Percentiles rank a stretch among this genome's conserved stretches.
Evolutionary conservation across 37 sponge, comb jelly and placozoan genomes (phyloP).

Genomic region (Bolinopsis microptera): DNA sequence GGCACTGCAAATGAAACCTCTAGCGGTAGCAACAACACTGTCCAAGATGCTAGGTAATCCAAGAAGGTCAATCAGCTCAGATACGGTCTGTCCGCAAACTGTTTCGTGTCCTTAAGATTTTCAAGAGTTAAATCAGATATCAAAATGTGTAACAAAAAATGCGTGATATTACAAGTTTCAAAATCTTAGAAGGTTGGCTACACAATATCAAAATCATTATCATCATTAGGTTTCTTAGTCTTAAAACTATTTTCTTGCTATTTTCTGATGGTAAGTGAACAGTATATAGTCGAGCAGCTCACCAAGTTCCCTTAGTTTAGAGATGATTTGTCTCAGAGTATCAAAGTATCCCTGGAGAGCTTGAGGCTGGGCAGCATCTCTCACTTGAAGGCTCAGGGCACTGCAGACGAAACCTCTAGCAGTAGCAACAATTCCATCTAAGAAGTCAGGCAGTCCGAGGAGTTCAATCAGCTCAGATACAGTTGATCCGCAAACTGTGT

Average conservation of each 20-base stretch:
- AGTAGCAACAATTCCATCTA: conserved; percentile 35
- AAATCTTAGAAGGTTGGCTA: no score
- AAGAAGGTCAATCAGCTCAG: not conserved
- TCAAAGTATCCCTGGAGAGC: conserved; percentile 45
- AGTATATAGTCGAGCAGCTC: no score
- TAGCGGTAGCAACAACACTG: conserved; percentile 1
- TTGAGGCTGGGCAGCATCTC: not conserved
- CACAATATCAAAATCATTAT: no score
- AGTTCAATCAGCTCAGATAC: conserved; percentile 2
- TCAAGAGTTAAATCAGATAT: no score
- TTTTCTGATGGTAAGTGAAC: no score
- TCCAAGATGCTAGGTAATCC: not conserved
- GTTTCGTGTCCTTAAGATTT: not conserved
- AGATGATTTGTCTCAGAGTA: not conserved
- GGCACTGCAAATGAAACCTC: not conserved
- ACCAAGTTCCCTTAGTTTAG: not conserved
- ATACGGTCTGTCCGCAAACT: conserved; percentile 26
- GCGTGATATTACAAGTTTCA: no score
- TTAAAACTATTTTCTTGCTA: no score
- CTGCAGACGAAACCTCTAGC: not conserved
- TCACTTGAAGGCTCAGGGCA: not conserved
- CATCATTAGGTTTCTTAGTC: no score
- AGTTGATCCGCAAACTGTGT: not conserved
- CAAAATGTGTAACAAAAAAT: no score
- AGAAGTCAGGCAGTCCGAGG: not conserved